Conservation (phyloP, 2,113 vertebrate species). For the Cyrtonyx montezumae region DNA sequence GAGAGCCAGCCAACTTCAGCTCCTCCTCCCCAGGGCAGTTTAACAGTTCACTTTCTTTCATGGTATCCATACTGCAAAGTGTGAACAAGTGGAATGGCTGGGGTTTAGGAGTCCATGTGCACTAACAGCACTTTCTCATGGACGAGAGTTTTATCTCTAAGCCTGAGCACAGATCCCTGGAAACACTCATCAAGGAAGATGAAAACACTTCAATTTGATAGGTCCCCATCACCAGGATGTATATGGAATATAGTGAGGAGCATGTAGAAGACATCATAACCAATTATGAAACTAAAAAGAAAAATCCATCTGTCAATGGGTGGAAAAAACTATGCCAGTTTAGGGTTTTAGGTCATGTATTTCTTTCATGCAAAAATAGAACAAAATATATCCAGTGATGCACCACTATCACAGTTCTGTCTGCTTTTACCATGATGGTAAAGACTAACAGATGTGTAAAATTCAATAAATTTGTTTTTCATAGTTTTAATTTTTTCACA, state of each 20-base stretch:
- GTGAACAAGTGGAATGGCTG: background rate
- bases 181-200: background rate
- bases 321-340: background rate
- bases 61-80: rapidly evolving
- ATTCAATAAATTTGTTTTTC: background rate
- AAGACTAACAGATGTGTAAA: background rate
- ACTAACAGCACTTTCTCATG: rapidly evolving
- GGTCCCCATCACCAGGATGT: background rate
- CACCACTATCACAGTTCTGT: background rate
- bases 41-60: background rate
- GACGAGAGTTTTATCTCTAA: background rate
- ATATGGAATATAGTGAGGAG: background rate
- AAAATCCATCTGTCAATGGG: background rate
- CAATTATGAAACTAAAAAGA: background rate
- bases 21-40: background rate
- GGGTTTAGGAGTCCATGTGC: background rate
- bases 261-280: background rate
- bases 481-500: background rate
- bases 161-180: background rate
- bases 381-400: background rate
- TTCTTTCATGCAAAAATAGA: background rate
- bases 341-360: background rate
- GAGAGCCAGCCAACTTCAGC: background rate
- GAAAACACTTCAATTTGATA: background rate
- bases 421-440: background rate